Base-by-base conservation (phyloP, 2,888 invertebrate species). In the Lithosia quadra region DNA sequence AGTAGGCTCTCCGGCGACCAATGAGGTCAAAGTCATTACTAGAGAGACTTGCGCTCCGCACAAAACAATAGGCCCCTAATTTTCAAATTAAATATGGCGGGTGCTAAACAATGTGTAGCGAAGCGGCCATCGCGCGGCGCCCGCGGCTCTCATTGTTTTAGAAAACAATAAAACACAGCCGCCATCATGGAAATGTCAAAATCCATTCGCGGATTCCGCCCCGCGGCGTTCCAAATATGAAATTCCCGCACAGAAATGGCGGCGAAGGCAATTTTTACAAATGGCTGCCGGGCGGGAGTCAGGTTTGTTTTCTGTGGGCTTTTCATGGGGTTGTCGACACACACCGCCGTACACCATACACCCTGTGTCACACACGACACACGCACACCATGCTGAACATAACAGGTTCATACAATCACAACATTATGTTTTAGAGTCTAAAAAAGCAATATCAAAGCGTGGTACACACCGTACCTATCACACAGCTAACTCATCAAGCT, bases 261-360 rank as follows among this genome's bases (percentile, higher is more conserved):
- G 94, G 90, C 90, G 91, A 85, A 92, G 94, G 92, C 90, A 93
- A 93, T 93, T 93, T 93, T 94, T 94, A 92, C 92, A 94, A 94
- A 94, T 94, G 94, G 94, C 94, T 91, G 94, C 93, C 93, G 90
- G 79, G 88, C 86, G 88, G 88, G 88, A 85, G 85, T 82, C 86
- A 88, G 87, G 89, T 90, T 87, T 89, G 89, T 88, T 87, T 84
- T 87, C 79, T 85, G 84, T 75, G 78, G 80, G 80, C 79, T 82
- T 82, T 81, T 82, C 81, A 81, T 78, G 82, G 82, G 82, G 80
- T 82, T 68, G 76, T 49, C 59, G 57, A 67, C 67, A 65, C 68
- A 67, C 71, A 64, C 61, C 61, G 62, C 58, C 63, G 49, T 66
- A 24, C 66, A 59, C 55, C 34, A 22, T 64, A n/a, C 24, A 36